Base-by-base conservation (phyloP, 2,797 vertebrate genomes). In the Gadopsis marmoratus region DNA sequence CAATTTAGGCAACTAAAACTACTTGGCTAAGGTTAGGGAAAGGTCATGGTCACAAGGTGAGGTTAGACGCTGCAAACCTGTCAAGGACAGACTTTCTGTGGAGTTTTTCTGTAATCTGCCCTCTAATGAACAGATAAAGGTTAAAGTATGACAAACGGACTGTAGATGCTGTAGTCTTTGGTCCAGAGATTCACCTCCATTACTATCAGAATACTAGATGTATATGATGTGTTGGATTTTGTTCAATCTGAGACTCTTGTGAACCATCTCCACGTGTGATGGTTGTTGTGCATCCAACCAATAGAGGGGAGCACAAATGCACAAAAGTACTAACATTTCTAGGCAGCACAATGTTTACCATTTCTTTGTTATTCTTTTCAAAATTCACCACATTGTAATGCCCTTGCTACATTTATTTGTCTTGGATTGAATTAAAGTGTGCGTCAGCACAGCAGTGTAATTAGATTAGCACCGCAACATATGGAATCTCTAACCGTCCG, bases 391-490 rank as follows among this genome's bases (percentile, higher is more conserved):
- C 21, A 16, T 41, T 55, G 50, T 62, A 60, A 16, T 19, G n/a
- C 39, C 55, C 39, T 66, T 14, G 13, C 51, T 76, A 43, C 53
- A 50, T 82, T 81, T 77, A 77, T 61, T 74, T 5, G 13, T 56
- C 43, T 71, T 8, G 43, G 43, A 68, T 23, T 69, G 70, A 70
- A 74, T 82, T 70, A 53, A 68, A 59, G 47, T 17, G 62, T 17
- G 48, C 69, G 48, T 58, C 13, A 8, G 66, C 41, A 41, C 55
- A 48, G 60, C 21, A n/a, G 53, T 53, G 72, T 78, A 82, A 89
- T 87, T 82, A 80, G 68, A 84, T 62, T 12, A 85, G 78, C 54
- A 12, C 41, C 16, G 76, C 45, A 64, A 72, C 81, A 85, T 86
- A 80, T 83, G 84, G 83, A 88, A 33, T 21, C 13, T 2, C 41